Conservation (phyloP, 2,113 vertebrate genomes). For the Probosciger aterrimus region DNA sequence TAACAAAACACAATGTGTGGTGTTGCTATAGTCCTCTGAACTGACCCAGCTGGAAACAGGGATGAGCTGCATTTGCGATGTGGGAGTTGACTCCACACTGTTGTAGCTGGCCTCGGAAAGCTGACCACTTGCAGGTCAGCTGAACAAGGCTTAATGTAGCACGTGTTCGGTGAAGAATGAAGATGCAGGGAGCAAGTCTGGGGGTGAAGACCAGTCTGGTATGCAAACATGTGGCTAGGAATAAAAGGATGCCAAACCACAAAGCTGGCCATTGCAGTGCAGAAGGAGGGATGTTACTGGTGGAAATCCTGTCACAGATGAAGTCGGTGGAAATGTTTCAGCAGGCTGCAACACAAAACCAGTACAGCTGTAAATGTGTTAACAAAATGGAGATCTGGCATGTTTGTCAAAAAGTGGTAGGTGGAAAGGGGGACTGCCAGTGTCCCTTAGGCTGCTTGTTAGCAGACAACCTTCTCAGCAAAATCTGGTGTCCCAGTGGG, state of each 20-base stretch:
- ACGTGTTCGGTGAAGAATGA: background rate
- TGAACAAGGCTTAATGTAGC: background rate
- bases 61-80: background rate
- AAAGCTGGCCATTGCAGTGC: background rate
- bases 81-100: fast-evolving
- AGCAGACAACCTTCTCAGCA: background rate
- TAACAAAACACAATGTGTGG: background rate
- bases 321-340: background rate
- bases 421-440: background rate
- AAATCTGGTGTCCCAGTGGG: background rate
- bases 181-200: background rate
- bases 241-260: background rate
- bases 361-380: background rate
- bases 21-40: background rate
- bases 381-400: background rate
- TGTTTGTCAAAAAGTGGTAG: background rate
- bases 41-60: fast-evolving
- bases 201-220: background rate
- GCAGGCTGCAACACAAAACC: background rate
- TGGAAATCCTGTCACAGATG: background rate
- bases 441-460: background rate
- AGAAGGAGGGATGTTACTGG: background rate
- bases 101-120: background rate
- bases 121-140: background rate
- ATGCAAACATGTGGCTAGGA: background rate